These are phyloP conservation scores for Ctenosaura bakeri DNA, from an alignment of 2,797 vertebrate genomes.

Conservation along the genomic window DNA sequence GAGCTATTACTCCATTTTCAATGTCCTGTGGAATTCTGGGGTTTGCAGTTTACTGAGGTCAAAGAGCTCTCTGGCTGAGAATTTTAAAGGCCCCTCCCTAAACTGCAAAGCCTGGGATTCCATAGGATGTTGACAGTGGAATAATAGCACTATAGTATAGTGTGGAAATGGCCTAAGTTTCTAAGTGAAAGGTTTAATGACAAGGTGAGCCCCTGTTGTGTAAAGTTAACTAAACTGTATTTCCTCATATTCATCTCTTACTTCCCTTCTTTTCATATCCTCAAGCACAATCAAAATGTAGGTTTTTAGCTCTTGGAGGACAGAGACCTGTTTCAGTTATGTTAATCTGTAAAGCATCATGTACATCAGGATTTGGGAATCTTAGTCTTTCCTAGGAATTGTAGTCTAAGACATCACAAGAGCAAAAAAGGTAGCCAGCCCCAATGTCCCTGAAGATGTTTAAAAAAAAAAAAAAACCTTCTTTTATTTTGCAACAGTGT, in stretches of 20 bases:
- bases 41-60: too few species aligned
- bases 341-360: neutral
- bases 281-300: neutral
- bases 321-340: neutral
- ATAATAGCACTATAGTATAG: too few species aligned
- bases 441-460: neutral
- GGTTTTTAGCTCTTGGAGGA: neutral
- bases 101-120: too few species aligned
- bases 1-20: too few species aligned
- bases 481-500: neutral
- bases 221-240: neutral
- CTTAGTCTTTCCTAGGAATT: neutral
- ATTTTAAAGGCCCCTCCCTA: too few species aligned
- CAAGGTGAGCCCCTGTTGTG: neutral
- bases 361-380: neutral
- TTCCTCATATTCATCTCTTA: neutral
- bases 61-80: too few species aligned
- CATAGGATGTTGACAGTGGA: too few species aligned
- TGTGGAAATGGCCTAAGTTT: too few species aligned
- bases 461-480: neutral
- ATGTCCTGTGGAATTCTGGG: too few species aligned
- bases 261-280: neutral
- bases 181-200: neutral
- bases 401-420: neutral
- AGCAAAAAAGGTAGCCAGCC: neutral